Conservation (phyloP, 1,140 invertebrate genomes). For the Eupeodes corollae region DNA sequence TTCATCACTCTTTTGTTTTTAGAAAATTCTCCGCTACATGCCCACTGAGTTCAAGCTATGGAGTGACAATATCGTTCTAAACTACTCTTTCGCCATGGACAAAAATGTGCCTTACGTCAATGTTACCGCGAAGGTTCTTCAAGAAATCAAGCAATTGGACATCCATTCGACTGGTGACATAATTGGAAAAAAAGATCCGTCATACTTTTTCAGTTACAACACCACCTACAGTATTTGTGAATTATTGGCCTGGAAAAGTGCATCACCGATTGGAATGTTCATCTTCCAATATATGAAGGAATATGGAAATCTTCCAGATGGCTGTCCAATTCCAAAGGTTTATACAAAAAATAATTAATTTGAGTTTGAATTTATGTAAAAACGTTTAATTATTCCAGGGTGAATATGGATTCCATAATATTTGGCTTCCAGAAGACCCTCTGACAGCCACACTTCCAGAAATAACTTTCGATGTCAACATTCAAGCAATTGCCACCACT, state of each 20-base stretch:
- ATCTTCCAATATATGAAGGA: constrained; percentile 22
- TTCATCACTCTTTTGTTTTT: background rate
- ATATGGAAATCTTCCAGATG: constrained; percentile 25
- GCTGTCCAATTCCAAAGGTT: constrained; percentile 27
- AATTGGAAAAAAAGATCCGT: constrained; percentile 20
- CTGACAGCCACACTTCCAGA: constrained; percentile 26
- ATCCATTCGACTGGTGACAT: constrained; percentile 19
- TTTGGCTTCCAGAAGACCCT: constrained; percentile 33
- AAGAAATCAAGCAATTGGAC: constrained; percentile 22
- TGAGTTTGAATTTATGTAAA: background rate
- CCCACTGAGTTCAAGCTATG: constrained; percentile 26
- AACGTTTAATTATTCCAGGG: constrained; percentile 22
- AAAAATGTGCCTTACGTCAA: constrained; percentile 27
- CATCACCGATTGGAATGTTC: constrained; percentile 25
- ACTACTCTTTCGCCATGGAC: constrained; percentile 24
- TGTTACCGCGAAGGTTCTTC: constrained; percentile 24
- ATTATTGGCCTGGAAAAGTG: constrained; percentile 17
- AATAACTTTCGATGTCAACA: constrained; percentile 24
- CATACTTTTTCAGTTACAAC: constrained; percentile 18
- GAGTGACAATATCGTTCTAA: constrained; percentile 27
- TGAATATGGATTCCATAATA: constrained; percentile 28
- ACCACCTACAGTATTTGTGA: constrained; percentile 27
- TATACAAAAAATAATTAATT: background rate
- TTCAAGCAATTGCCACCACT: constrained; percentile 11
- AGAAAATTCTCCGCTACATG: constrained; percentile 33